These are phyloP conservation scores for Stenolophus ochropezus DNA, from an alignment of 2,888 invertebrate species.

Conservation along the genomic window DNA sequence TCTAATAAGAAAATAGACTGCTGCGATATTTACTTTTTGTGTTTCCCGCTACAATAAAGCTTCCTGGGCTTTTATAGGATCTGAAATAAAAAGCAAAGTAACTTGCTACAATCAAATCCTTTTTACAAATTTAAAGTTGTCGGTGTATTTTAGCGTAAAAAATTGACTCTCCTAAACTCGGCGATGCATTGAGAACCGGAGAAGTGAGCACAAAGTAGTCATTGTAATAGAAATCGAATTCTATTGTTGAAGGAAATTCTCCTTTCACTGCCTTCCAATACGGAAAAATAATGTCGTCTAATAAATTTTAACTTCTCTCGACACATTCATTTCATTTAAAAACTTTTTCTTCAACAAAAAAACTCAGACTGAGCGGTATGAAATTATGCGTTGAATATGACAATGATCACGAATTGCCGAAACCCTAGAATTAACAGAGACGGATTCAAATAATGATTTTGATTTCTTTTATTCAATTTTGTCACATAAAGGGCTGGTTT, in stretches of 20 bases:
- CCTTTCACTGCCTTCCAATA: slow-evolving; percentile 27
- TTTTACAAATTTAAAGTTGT: slow-evolving; percentile 31
- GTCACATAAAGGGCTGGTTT: too few relatives aligned
- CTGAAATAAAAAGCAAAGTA: neutral
- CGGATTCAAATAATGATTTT: too few relatives aligned
- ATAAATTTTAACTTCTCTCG: slow-evolving; percentile 57
- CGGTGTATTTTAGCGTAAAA: slow-evolving; percentile 39
- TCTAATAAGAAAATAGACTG: neutral
- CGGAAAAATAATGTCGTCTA: slow-evolving; percentile 49
- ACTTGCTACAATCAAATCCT: slow-evolving; percentile 28
- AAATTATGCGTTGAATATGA: slow-evolving; percentile 45
- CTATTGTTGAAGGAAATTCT: slow-evolving; percentile 50
- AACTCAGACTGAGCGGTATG: slow-evolving; percentile 11
- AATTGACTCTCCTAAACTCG: slow-evolving; percentile 28
- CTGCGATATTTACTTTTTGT: neutral
- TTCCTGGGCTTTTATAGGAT: neutral
- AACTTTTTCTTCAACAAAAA: slow-evolving; percentile 41
- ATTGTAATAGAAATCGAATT: slow-evolving; percentile 58
- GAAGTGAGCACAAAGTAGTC: slow-evolving; percentile 50
- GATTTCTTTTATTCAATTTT: too few relatives aligned
- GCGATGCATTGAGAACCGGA: slow-evolving; percentile 28
- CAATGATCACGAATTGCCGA: slow-evolving; percentile 51
- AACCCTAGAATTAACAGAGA: too few relatives aligned
- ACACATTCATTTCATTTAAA: slow-evolving; percentile 53
- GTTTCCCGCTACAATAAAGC: neutral